Percentiles rank a stretch among this genome's conserved stretches.
These are phyloP conservation scores for Strix uralensis DNA, from an alignment of 2,113 vertebrate species.

Conservation along the genomic window DNA sequence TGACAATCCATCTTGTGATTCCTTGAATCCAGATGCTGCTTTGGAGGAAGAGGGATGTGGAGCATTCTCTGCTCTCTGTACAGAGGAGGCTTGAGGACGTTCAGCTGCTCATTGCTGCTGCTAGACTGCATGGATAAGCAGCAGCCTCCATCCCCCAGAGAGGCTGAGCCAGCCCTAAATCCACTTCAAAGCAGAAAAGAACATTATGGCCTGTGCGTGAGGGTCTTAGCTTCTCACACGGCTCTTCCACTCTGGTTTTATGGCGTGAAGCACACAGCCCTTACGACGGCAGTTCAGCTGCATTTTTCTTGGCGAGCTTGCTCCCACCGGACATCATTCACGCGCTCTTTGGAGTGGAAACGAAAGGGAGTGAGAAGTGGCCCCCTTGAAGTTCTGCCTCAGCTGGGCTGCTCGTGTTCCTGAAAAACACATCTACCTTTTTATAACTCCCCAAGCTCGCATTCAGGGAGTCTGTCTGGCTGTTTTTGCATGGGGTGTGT, in stretches of 20 bases:
- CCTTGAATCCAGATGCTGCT: background rate
- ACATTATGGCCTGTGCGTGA: conserved; percentile 57
- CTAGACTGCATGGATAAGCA: conserved; percentile 38
- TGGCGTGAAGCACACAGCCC: conserved; percentile 14
- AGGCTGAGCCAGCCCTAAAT: conserved; percentile 42
- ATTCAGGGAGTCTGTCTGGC: background rate
- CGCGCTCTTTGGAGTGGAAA: conserved; percentile 27
- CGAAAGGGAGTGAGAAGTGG: conserved; percentile 31
- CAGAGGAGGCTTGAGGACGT: background rate
- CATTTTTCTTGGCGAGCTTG: conserved; percentile 40
- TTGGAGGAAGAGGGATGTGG: background rate
- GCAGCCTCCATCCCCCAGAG: conserved; percentile 21
- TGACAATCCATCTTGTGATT: background rate
- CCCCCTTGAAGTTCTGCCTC: conserved; percentile 58
- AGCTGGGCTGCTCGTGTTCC: conserved; percentile 36
- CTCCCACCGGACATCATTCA: conserved; percentile 46
- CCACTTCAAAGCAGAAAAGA: conserved; percentile 52
- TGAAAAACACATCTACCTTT: conserved; percentile 62
- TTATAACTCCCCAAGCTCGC: background rate
- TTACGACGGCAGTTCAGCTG: conserved; percentile 35
- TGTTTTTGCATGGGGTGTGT: background rate
- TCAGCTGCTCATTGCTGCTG: conserved; percentile 27
- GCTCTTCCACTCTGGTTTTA: conserved; percentile 9
- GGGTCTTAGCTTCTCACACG: conserved; percentile 61
- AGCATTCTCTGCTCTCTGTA: background rate